A percentile compares a stretch with the other conserved stretches of the same genome.
Evolutionary conservation across 2,113 vertebrate species (phyloP).

Genomic region (Xiphophorus maculatus): DNA sequence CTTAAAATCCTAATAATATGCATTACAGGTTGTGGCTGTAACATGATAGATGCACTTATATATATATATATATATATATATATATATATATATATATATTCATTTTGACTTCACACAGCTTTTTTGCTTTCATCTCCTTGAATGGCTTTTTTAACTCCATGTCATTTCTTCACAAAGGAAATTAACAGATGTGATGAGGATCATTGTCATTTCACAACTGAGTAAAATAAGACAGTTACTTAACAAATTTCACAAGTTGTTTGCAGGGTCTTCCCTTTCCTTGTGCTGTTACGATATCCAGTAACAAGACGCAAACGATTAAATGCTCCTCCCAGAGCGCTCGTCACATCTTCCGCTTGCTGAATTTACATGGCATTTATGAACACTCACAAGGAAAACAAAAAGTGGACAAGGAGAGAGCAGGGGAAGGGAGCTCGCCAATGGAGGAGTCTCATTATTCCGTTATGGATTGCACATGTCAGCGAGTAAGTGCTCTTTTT

Average conservation of each 20-base stretch:
- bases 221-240: conserved; percentile 30
- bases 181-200: conserved; percentile 7
- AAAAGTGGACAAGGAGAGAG: conserved; percentile 41
- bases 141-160: conserved; percentile 1
- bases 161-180: neutral
- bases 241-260: conserved; percentile 35
- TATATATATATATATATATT: neutral
- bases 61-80: too few species aligned
- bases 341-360: conserved; percentile 59
- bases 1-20: neutral
- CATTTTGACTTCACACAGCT: neutral
- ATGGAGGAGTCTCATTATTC: conserved; percentile 78
- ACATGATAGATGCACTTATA: neutral
- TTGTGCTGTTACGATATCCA: conserved; percentile 47
- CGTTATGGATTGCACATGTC: conserved; percentile 82
- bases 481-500: conserved; percentile 80
- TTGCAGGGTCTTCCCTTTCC: conserved; percentile 33
- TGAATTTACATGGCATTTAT: conserved; percentile 73
- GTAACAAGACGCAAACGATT: conserved; percentile 57
- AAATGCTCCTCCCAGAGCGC: conserved; percentile 56
- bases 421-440: conserved; percentile 42
- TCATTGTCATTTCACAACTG: conserved; percentile 24
- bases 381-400: conserved; percentile 66
- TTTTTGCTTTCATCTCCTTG: neutral
- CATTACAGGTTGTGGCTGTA: neutral